phyloP scores from a whole-genome alignment of 1,140 invertebrate genomes.

The Drosophila bocqueti region DNA sequence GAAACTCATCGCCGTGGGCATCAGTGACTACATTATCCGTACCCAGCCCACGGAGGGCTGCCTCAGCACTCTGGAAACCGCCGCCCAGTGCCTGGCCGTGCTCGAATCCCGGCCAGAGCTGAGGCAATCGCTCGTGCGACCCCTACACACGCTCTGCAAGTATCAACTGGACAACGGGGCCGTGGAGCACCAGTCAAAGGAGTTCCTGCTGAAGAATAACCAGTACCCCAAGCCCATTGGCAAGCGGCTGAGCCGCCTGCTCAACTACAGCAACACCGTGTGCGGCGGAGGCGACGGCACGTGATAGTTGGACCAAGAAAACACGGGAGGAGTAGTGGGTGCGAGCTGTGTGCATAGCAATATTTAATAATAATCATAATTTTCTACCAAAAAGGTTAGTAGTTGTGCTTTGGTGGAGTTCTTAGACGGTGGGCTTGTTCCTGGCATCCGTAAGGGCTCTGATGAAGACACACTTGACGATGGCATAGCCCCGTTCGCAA shows the following conservation, averaged over 20 bases:
- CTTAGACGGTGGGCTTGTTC: conserved; percentile 70
- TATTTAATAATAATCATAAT: conserved; percentile 43
- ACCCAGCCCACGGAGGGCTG: conserved; percentile 96
- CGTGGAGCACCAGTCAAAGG: conserved; percentile 96
- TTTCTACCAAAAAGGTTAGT: conserved; percentile 26
- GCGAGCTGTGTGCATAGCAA: conserved; percentile 26
- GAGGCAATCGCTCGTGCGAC: conserved; percentile 89
- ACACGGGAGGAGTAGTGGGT: conserved; percentile 8
- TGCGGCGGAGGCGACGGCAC: conserved; percentile 43
- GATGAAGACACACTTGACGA: conserved; percentile 67
- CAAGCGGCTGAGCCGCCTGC: conserved; percentile 89
- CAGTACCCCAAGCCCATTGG: conserved; percentile 93
- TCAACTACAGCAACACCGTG: conserved; percentile 79
- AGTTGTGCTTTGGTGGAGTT: background rate
- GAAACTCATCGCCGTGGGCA: conserved; percentile 89
- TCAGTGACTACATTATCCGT: conserved; percentile 95
- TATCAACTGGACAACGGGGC: conserved; percentile 96
- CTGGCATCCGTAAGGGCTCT: conserved; percentile 71
- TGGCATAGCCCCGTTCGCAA: conserved; percentile 69
- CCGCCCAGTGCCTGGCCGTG: conserved; percentile 91
- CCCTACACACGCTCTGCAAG: conserved; percentile 93
- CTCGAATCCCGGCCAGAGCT: conserved; percentile 90
- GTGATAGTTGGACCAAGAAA: conserved; percentile 28
- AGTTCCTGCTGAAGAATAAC: conserved; percentile 94
- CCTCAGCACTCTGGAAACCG: conserved; percentile 96